phyloP scores from a whole-genome alignment of 1,140 invertebrate species.

The Pseudomyrmex concolor region DNA sequence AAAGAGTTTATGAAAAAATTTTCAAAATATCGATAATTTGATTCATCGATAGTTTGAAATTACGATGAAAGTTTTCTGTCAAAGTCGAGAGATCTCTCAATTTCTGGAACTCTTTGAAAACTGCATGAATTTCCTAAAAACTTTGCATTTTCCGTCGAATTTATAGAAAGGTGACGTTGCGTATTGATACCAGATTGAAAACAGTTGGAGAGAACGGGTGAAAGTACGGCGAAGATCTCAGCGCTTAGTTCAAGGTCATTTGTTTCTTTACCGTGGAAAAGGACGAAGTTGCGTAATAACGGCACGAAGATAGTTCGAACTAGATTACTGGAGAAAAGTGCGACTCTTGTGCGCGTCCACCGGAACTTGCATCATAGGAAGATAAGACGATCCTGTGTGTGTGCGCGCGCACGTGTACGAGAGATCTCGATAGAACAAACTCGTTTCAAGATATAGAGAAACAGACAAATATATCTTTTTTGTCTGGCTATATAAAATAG shows the following conservation, averaged over 20 bases:
- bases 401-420: background rate
- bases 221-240: constrained; percentile 60
- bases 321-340: constrained; percentile 40
- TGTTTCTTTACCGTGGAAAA: constrained; percentile 38
- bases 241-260: constrained; percentile 60
- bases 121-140: background rate
- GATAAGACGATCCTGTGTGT: background rate
- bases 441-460: background rate
- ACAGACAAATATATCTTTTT: background rate
- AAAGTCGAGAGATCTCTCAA: background rate
- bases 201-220: constrained; percentile 62
- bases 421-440: background rate
- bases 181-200: constrained; percentile 31
- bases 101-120: background rate
- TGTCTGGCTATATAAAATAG: background rate
- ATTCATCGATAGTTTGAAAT: no score
- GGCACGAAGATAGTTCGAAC: constrained; percentile 9
- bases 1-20: no score
- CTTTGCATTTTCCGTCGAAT: background rate
- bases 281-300: constrained; percentile 31
- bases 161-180: constrained; percentile 12
- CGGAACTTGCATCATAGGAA: constrained; percentile 3
- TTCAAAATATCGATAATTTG: no score
- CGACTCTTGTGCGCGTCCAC: background rate
- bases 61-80: background rate